Evolutionary conservation across 2,888 invertebrate genomes (phyloP).

Genomic region (Xestoiulus laeticollis): DNA sequence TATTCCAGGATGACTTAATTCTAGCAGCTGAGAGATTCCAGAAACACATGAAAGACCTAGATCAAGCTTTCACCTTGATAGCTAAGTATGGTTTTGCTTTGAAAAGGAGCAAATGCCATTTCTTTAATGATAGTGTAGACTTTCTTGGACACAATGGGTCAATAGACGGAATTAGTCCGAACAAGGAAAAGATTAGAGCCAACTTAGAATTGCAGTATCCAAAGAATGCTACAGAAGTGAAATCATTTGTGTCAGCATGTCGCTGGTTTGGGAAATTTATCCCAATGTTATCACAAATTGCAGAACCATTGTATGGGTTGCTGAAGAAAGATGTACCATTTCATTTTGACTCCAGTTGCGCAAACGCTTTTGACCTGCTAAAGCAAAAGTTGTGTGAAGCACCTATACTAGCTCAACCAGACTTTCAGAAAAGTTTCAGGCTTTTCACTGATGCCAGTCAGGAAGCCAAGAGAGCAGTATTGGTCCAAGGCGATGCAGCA

Average conservation of each 20-base stretch:
- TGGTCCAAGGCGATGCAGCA: not conserved
- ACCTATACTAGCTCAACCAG: not conserved
- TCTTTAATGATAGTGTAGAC: too few relatives aligned
- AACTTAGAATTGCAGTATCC: not conserved
- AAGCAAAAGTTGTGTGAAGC: not conserved
- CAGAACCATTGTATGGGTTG: not conserved
- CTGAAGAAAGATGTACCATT: not conserved
- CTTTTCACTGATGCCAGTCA: not conserved
- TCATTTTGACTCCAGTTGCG: not conserved
- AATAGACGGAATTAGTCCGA: too few relatives aligned
- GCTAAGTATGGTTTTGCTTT: too few relatives aligned
- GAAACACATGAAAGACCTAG: not conserved
- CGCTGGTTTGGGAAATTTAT: not conserved
- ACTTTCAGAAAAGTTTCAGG: not conserved
- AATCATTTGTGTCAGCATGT: not conserved
- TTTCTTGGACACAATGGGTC: too few relatives aligned
- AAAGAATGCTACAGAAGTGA: not conserved
- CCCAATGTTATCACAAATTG: not conserved
- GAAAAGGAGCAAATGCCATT: too few relatives aligned
- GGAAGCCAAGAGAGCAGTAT: not conserved
- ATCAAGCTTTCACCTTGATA: too few relatives aligned
- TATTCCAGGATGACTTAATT: not conserved
- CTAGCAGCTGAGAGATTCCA: not conserved
- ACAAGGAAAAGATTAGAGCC: too few relatives aligned
- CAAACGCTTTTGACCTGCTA: not conserved